Evolutionary conservation across 2,888 invertebrate species (phyloP), one percentile per base, ranked within the genome.

Genomic region (Plemyria rubiginata): DNA sequence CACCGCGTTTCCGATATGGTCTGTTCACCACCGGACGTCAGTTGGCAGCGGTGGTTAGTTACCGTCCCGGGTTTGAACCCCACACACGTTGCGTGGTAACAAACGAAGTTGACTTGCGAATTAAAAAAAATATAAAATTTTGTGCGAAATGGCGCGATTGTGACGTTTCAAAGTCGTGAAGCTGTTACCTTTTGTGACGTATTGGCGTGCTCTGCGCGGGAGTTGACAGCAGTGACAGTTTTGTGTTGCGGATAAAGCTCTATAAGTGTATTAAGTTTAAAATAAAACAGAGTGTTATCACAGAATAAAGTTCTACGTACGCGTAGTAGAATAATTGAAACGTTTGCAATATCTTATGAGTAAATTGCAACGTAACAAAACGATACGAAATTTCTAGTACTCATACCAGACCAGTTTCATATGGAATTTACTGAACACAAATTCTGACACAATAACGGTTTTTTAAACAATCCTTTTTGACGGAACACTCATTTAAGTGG

Each of bases 1-100:
- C 71, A 76, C 77, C 70, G 80, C 79, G 84, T 84, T 88, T 88
- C 88, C 88, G 91, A 89, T 82, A 89, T 86, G 91, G 85, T 88
- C 76, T 75, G 87, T 71, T 86, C 74, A 80, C 77, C 71, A 80
- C 85, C 88, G 90, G 88, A 86, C 87, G 88, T 80, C 88, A 88
- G 89, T 87, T 89, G 89, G 75, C 79, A 74, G 67, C 75, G 84
- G 77, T 87, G 87, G 88, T 90, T 90, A 92, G 91, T 92, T 82
- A 76, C 80, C 74, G 77, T 67, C 76, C 80, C 82, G 85, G 87
- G 79, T 86, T 87, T 81, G 84, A 89, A 88, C 90, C 88, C 90
- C 89, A 86, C 90, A 91, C 91, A 92, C 91, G 90, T 84, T 76
- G 40, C 36, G 9, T 32, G 32, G 38, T 49, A 50, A 57, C 52